A percentile compares a stretch with the other conserved stretches of the same genome.
These are phyloP conservation scores for Carposina sasakii DNA, from an alignment of 1,140 invertebrate species.

Conservation along the genomic window DNA sequence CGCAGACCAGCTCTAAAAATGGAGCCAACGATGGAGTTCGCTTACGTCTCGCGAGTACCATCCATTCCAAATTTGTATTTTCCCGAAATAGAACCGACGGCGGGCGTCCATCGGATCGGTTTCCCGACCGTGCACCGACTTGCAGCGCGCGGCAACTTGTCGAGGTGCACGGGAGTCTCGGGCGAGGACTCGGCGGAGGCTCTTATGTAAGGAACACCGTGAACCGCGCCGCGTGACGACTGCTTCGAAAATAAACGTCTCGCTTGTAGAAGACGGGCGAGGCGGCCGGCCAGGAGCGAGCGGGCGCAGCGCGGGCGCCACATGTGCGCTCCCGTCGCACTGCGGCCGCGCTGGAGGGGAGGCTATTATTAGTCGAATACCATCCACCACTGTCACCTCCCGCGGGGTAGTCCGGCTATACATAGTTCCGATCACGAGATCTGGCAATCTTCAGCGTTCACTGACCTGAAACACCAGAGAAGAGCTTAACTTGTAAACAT, in stretches of 20 bases:
- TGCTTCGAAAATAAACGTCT: constrained; percentile 66
- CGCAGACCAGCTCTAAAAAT: constrained; percentile 76
- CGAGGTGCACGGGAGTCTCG: constrained; percentile 40
- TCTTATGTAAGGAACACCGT: constrained; percentile 60
- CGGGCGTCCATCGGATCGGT: constrained; percentile 73
- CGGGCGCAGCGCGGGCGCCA: constrained; percentile 36
- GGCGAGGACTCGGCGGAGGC: constrained; percentile 33
- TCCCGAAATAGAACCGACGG: constrained; percentile 80
- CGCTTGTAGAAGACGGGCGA: constrained; percentile 42
- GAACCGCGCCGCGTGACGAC: constrained; percentile 67
- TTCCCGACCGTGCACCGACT: constrained; percentile 67
- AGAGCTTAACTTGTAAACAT: too few species aligned
- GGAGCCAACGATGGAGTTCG: constrained; percentile 67
- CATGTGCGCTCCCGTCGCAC: constrained; percentile 62
- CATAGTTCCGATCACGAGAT: constrained; percentile 64
- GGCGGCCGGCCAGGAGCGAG: constrained; percentile 7
- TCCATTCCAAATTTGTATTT: constrained; percentile 86
- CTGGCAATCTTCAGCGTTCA: constrained; percentile 66
- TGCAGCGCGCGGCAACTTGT: constrained; percentile 45
- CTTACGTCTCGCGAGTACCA: constrained; percentile 70
- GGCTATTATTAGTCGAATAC: constrained; percentile 68
- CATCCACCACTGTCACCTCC: constrained; percentile 70
- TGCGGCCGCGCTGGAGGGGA: constrained; percentile 62
- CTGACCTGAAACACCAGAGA: constrained; percentile 53
- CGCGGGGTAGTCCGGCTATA: constrained; percentile 67